Conservation (phyloP, 64 coral and sea anemone genomes). For the Stichodactyla mertensii region DNA sequence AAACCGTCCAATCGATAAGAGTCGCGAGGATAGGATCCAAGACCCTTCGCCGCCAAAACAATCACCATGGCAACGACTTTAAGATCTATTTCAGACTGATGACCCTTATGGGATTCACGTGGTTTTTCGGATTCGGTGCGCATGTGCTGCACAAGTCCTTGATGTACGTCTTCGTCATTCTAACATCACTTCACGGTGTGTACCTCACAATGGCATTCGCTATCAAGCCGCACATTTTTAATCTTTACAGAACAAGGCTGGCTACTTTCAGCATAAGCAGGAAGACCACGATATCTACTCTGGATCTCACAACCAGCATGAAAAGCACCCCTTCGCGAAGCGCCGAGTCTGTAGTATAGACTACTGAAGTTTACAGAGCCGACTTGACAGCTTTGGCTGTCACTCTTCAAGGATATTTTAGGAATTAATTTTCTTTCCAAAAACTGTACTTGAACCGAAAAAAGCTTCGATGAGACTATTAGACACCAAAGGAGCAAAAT, state of each 20-base stretch:
- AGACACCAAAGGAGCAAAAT: background rate
- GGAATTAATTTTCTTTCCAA: background rate
- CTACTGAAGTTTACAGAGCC: no score
- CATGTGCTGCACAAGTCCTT: slow-evolving; percentile 57
- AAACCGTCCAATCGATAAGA: slow-evolving; percentile 64
- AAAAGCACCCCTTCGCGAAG: background rate
- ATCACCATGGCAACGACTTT: slow-evolving; percentile 38
- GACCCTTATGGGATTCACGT: slow-evolving; percentile 96
- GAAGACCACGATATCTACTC: background rate
- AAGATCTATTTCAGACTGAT: slow-evolving; percentile 77
- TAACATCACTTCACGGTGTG: slow-evolving; percentile 77
- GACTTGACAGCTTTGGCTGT: background rate
- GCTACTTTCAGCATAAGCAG: background rate
- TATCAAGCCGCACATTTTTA: slow-evolving; percentile 40
- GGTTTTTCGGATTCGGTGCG: slow-evolving; percentile 81
- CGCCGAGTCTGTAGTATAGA: background rate
- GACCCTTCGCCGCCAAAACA: slow-evolving; percentile 32
- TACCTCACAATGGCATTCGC: slow-evolving; percentile 47
- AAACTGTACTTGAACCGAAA: background rate
- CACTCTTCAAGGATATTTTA: background rate
- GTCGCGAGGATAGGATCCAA: slow-evolving; percentile 46
- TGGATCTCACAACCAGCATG: background rate
- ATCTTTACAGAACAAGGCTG: slow-evolving; percentile 15
- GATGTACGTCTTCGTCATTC: slow-evolving; percentile 76
- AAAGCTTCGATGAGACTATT: background rate